Conservation (phyloP, 1,140 invertebrate species). For the Drosophila orena region DNA sequence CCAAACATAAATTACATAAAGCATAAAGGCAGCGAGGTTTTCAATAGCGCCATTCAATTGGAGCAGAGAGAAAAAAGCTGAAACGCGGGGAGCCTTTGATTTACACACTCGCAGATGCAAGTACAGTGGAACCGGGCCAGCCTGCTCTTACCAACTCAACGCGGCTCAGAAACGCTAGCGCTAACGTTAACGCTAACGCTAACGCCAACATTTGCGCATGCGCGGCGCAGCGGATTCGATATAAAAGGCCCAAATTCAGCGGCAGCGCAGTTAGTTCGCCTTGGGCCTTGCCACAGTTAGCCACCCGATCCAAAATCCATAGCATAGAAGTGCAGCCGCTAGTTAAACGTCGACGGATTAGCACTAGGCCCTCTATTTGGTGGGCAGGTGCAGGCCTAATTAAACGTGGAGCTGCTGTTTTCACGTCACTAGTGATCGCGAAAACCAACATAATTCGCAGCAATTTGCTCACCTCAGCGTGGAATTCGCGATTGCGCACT, state of each 20-base stretch:
- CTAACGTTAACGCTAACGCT: not conserved
- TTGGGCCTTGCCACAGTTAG: constrained; percentile 66
- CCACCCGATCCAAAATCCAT: constrained; percentile 27
- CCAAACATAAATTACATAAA: constrained; percentile 55
- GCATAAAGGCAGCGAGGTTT: constrained; percentile 54
- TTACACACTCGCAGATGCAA: constrained; percentile 54
- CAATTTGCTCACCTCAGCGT: constrained; percentile 59
- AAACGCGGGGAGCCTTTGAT: constrained; percentile 61
- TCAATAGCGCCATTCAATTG: constrained; percentile 68
- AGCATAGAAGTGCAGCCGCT: not conserved
- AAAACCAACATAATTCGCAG: constrained; percentile 59
- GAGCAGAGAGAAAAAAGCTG: constrained; percentile 54
- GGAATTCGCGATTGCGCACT: constrained; percentile 64
- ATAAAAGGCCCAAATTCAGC: constrained; percentile 74
- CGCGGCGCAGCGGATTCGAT: constrained; percentile 61
- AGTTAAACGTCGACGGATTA: constrained; percentile 27
- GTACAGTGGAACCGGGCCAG: constrained; percentile 24
- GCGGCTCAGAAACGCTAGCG: not conserved
- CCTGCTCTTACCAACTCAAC: not conserved
- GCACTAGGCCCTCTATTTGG: constrained; percentile 16
- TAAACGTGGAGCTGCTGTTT: constrained; percentile 64
- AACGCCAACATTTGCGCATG: constrained; percentile 20
- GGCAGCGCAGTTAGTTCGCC: constrained; percentile 72
- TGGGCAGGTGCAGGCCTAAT: constrained; percentile 67
- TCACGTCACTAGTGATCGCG: constrained; percentile 42